Base-by-base conservation (phyloP, 92 coral and sea anemone genomes). In the Scolanthus callimorphus region DNA sequence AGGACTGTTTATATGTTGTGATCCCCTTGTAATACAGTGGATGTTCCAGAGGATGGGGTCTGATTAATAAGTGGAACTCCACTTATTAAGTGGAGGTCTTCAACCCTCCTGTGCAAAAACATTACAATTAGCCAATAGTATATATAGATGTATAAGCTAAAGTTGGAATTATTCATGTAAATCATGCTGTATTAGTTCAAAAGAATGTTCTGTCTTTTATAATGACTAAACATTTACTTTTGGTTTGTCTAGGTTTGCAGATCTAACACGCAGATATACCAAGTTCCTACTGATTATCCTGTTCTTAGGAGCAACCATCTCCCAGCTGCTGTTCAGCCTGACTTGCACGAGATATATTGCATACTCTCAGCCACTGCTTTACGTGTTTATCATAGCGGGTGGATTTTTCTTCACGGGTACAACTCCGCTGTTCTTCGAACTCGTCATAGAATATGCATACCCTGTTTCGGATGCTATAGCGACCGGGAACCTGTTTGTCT, bases 381-480 rank as follows among this genome's bases (percentile, higher is more conserved):
- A 64, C 37, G 30, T 66, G 4, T 86, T 74, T 44, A 73, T 86
- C 25, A 68, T 82, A 27, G 24, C 65, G 9, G 71, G 78, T 22
- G 95, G 95, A 11, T 27, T 86, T 30, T 62, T 86, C 17, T 77
- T 81, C 48, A 67, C 55, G 21, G 77, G 79, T 17, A 83, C 84
- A 3, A 58, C 65, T 9, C 89, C 95, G 1, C 45, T 86, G 25
- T 37, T 81, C 25, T 86, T 81, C 31, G 89, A 86, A 39, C 28
- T 86, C 27, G 74, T 79, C 2, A 76, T 86, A 51, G 95, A 86
- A 49, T 71, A 71, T 39, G 77, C 75, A 11, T 86, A 68, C 30
- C 95, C 95, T 9, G 70, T 82, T 10, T 68, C 76, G 17, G 95
- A 86, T 59, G 81, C 67, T 8, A 31, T 80, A 27, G 38, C 95